Conservation (phyloP, 2,113 vertebrate genomes). For the Galbula dea region DNA sequence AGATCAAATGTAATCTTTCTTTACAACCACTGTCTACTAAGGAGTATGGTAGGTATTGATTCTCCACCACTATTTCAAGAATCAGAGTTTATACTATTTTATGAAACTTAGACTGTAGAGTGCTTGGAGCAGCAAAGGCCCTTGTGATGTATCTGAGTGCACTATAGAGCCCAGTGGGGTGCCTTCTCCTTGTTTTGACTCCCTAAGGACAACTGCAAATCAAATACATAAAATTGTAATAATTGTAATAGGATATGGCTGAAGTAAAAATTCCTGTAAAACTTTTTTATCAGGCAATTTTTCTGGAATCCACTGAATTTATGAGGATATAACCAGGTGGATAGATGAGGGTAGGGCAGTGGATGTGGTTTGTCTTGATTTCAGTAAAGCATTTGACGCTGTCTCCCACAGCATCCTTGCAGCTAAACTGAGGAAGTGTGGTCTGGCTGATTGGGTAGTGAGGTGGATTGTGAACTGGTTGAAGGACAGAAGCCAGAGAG, state of each 20-base stretch:
- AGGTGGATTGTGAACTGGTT: no score
- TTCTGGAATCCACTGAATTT: neutral
- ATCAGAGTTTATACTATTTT: neutral
- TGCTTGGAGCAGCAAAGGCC: neutral
- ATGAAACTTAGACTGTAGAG: neutral
- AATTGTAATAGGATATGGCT: neutral
- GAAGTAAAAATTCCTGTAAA: neutral
- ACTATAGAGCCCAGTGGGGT: fast-evolving
- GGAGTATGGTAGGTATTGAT: neutral
- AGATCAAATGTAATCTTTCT: neutral
- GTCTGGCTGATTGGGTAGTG: no score
- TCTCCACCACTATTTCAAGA: neutral
- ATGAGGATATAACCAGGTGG: no score
- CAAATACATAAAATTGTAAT: neutral
- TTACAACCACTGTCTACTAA: neutral
- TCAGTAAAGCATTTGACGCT: no score
- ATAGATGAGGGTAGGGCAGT: no score
- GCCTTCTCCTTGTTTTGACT: neutral
- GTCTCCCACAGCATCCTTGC: no score
- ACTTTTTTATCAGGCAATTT: conserved; percentile 23
- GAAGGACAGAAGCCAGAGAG: no score
- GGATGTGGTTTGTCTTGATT: no score
- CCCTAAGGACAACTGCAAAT: neutral
- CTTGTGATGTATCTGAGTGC: neutral
- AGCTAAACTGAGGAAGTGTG: no score